These are phyloP conservation scores for Myotis findleyi DNA, from an alignment of 2,797 vertebrate genomes.

Conservation along the genomic window DNA sequence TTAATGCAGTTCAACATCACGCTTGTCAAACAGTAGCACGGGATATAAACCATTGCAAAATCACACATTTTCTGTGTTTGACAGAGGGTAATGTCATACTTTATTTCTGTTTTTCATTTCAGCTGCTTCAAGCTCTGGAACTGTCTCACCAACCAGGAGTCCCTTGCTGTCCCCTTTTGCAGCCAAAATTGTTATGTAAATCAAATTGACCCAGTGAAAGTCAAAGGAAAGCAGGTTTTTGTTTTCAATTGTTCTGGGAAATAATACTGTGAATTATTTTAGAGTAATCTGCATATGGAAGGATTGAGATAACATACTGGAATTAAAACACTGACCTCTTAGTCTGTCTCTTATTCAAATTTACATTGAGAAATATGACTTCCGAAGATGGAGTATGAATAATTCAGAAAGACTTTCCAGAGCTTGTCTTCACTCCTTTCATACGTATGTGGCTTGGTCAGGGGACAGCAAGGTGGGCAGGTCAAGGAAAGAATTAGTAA, in stretches of 20 bases:
- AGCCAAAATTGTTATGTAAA: neutral
- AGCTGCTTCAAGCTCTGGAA: neutral
- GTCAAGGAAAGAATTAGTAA: neutral
- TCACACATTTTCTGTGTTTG: constrained; percentile 63
- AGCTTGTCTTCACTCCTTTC: neutral
- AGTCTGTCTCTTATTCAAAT: neutral
- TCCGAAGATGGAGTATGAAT: neutral
- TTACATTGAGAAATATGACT: neutral
- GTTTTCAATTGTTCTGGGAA: neutral
- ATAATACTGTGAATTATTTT: neutral
- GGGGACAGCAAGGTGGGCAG: neutral
- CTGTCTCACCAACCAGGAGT: neutral
- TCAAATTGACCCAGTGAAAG: neutral
- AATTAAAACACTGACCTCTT: neutral
- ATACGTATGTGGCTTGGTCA: neutral
- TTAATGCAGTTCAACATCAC: constrained; percentile 77
- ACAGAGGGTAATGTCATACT: constrained; percentile 27
- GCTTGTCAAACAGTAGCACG: constrained; percentile 73
- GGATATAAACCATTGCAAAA: constrained; percentile 61
- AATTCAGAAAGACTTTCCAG: neutral
- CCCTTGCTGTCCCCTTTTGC: neutral
- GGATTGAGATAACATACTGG: neutral
- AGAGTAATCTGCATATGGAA: neutral
- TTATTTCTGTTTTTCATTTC: constrained; percentile 46
- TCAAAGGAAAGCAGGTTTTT: constrained; percentile 11